Conservation (phyloP, 2,797 vertebrate species). For the Pampus argenteus region DNA sequence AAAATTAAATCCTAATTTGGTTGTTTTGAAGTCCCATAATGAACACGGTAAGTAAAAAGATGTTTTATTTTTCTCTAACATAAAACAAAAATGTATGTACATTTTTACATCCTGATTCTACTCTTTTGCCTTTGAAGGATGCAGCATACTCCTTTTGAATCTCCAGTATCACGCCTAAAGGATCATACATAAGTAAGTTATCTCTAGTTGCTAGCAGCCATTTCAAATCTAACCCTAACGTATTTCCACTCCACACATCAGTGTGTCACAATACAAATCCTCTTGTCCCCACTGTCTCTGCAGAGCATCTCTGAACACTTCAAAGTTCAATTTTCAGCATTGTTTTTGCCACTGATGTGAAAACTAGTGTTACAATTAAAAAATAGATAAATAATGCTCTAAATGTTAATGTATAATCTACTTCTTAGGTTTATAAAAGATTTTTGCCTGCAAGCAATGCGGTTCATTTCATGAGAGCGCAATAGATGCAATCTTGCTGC, state of each 20-base stretch:
- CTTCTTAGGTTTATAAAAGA: not conserved
- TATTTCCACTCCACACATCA: slow-evolving; percentile 6
- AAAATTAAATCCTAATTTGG: slow-evolving; percentile 32
- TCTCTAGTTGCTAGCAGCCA: slow-evolving; percentile 17
- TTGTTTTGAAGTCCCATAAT: slow-evolving; percentile 28
- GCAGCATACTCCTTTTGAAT: slow-evolving; percentile 21
- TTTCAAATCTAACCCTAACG: slow-evolving; percentile 54
- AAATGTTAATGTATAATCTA: slow-evolving; percentile 16
- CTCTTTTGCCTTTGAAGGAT: slow-evolving; percentile 20
- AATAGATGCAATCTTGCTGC: slow-evolving; percentile 20
- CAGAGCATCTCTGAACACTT: slow-evolving; percentile 14
- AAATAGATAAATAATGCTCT: slow-evolving; percentile 27
- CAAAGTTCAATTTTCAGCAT: slow-evolving; percentile 10
- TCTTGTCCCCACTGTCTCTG: not conserved
- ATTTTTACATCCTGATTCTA: slow-evolving; percentile 46
- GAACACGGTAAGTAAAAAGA: not conserved
- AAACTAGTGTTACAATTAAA: slow-evolving; percentile 2
- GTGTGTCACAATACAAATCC: not conserved
- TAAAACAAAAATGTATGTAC: slow-evolving; percentile 51
- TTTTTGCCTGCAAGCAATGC: slow-evolving; percentile 9
- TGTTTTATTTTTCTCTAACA: slow-evolving; percentile 14
- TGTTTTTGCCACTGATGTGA: not conserved
- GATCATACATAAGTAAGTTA: not conserved
- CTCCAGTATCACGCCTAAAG: not conserved
- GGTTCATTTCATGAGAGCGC: slow-evolving; percentile 13